These are phyloP conservation scores for Prunella strophiata DNA, from an alignment of 2,797 vertebrate genomes.

Conservation along the genomic window DNA sequence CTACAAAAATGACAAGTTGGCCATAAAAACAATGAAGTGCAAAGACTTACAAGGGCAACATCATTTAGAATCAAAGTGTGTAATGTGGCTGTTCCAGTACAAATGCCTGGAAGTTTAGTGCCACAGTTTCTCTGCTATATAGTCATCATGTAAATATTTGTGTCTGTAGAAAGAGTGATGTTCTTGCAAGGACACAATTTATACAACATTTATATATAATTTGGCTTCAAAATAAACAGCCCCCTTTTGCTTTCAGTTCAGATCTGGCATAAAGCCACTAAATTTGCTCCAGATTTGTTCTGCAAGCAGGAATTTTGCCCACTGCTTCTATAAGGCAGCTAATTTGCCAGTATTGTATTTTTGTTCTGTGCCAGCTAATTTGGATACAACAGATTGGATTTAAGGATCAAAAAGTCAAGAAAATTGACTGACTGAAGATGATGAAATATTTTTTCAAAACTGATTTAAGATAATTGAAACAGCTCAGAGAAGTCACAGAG, in stretches of 20 bases:
- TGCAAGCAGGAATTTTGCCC: neutral
- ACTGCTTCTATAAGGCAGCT: neutral
- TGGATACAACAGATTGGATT: neutral
- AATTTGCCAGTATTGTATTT: neutral
- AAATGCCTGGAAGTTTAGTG: neutral
- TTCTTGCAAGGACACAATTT: neutral
- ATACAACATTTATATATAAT: neutral
- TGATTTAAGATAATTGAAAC: conserved; percentile 1
- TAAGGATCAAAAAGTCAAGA: neutral
- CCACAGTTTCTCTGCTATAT: neutral
- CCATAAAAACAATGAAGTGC: neutral
- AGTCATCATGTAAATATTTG: neutral
- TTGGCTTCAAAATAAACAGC: conserved; percentile 10
- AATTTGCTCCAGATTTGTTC: neutral
- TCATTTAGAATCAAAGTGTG: neutral
- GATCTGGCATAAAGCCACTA: neutral
- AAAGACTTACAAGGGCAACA: neutral
- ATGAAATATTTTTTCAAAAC: conserved; percentile 8
- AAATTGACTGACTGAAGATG: conserved; percentile 5
- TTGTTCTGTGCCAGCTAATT: conserved; percentile 3
- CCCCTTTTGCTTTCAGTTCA: neutral
- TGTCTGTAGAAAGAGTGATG: neutral
- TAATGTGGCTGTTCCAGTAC: neutral
- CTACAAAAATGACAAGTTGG: neutral
- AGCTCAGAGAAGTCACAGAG: neutral